Evolutionary conservation across 2,888 invertebrate genomes (phyloP).

Genomic region (Aporophyla lueneburgensis): DNA sequence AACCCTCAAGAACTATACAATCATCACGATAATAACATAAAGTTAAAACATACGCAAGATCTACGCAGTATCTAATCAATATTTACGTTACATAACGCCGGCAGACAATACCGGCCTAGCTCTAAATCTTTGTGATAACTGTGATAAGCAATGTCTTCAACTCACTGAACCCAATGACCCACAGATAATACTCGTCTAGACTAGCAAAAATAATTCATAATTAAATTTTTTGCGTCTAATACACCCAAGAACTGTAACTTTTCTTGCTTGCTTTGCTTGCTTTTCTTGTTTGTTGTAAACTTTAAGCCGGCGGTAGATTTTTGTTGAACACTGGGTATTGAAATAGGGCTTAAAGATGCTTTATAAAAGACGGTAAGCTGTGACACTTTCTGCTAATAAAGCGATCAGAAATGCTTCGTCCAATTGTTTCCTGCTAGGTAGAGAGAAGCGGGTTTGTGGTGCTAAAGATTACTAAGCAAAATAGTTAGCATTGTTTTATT

Average conservation of each 20-base stretch:
- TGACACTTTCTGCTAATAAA: not conserved
- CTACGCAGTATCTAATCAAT: slow-evolving; percentile 40
- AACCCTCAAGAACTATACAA: not conserved
- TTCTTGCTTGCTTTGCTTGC: not conserved
- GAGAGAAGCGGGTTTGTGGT: not conserved
- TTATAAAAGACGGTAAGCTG: not conserved
- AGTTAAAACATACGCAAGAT: not conserved
- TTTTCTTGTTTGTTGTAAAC: not conserved
- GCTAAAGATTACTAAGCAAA: not conserved
- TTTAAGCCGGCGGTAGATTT: not conserved
- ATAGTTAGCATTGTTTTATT: not conserved
- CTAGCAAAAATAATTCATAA: slow-evolving; percentile 44
- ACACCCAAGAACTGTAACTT: not conserved
- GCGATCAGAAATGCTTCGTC: not conserved
- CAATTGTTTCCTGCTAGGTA: not conserved
- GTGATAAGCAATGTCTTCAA: slow-evolving; percentile 52
- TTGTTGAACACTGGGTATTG: not conserved
- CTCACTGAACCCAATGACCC: slow-evolving; percentile 49
- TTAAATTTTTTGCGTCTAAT: slow-evolving; percentile 22
- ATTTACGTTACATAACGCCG: slow-evolving; percentile 52
- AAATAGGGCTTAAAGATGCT: slow-evolving; percentile 1
- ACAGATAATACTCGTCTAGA: slow-evolving; percentile 57
- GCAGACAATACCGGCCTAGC: slow-evolving; percentile 60
- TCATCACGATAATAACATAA: not conserved
- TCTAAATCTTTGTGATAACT: slow-evolving; percentile 52